These are phyloP conservation scores for Caracal caracal DNA, from an alignment of 2,113 vertebrate genomes.

Conservation along the genomic window DNA sequence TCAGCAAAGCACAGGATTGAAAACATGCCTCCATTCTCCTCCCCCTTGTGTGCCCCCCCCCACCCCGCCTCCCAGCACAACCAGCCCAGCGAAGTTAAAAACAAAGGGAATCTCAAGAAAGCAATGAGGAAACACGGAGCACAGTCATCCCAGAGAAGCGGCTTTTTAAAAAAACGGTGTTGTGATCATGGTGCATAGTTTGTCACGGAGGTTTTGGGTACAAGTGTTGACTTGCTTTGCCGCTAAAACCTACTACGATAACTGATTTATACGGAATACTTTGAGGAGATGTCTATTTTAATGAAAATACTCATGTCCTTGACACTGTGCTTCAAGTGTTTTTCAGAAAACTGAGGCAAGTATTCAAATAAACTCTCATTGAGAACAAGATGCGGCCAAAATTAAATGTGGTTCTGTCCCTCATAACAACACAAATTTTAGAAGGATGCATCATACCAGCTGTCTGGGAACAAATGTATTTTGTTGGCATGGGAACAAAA, in stretches of 20 bases:
- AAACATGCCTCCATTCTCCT: neutral
- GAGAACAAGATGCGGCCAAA: slow-evolving; percentile 78
- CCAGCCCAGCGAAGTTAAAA: neutral
- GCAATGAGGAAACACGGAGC: neutral
- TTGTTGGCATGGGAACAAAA: slow-evolving; percentile 86
- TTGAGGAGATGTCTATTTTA: neutral
- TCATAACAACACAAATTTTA: slow-evolving; percentile 72
- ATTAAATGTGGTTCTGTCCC: slow-evolving; percentile 67
- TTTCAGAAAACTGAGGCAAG: slow-evolving; percentile 50
- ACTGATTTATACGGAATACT: neutral
- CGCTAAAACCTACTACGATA: neutral
- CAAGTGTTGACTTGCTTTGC: neutral
- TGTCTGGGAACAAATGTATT: slow-evolving; percentile 85
- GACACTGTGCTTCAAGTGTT: slow-evolving; percentile 7
- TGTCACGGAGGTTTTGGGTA: neutral
- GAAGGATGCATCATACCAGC: slow-evolving; percentile 78
- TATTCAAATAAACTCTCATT: slow-evolving; percentile 49
- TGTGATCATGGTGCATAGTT: neutral
- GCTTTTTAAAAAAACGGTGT: neutral
- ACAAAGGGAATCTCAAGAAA: neutral
- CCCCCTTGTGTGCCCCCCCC: too few species aligned
- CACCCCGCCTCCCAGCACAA: neutral
- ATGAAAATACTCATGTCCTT: slow-evolving; percentile 37
- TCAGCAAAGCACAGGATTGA: slow-evolving; percentile 40
- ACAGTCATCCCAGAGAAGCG: neutral